Conservation (phyloP, 2,113 vertebrate genomes). For the Vombatus ursinus region DNA sequence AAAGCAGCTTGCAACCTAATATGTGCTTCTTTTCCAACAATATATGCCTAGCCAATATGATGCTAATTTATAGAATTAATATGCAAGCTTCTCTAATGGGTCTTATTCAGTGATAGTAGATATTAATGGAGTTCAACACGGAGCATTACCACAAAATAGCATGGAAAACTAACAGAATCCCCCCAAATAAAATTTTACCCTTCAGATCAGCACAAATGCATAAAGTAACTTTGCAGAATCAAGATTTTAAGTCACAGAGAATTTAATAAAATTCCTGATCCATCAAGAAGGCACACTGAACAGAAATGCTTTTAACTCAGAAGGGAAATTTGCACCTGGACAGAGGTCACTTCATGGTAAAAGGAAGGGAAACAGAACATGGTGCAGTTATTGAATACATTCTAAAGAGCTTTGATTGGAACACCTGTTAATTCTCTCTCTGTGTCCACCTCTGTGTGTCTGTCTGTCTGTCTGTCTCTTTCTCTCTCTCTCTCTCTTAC, state of each 20-base stretch:
- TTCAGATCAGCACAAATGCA: slow-evolving; percentile 11
- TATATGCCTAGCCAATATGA: not conserved
- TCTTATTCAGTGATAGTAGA: not conserved
- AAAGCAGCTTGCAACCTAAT: slow-evolving; percentile 12
- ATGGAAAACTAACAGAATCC: not conserved
- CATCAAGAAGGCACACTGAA: not conserved
- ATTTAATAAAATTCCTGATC: not conserved
- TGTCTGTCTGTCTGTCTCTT: too few species aligned
- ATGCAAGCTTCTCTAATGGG: slow-evolving; percentile 3
- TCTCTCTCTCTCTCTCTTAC: too few species aligned
- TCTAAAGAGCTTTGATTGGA: slow-evolving; percentile 39
- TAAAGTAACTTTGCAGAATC: not conserved
- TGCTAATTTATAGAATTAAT: slow-evolving; percentile 11
- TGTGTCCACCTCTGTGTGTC: too few species aligned
- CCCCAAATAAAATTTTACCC: not conserved
- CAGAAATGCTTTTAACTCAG: not conserved
- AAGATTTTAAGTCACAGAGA: not conserved
- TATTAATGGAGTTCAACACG: slow-evolving; percentile 20
- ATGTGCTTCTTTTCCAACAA: slow-evolving; percentile 4
- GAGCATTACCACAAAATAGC: slow-evolving; percentile 2
- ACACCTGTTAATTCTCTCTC: slow-evolving; percentile 34
- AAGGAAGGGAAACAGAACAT: slow-evolving; percentile 38
- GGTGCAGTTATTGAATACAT: slow-evolving; percentile 32
- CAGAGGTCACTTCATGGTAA: slow-evolving; percentile 4
- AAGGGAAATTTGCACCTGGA: slow-evolving; percentile 1